These are phyloP conservation scores for Heliangelus exortis DNA, from an alignment of 2,797 vertebrate species.

Conservation along the genomic window DNA sequence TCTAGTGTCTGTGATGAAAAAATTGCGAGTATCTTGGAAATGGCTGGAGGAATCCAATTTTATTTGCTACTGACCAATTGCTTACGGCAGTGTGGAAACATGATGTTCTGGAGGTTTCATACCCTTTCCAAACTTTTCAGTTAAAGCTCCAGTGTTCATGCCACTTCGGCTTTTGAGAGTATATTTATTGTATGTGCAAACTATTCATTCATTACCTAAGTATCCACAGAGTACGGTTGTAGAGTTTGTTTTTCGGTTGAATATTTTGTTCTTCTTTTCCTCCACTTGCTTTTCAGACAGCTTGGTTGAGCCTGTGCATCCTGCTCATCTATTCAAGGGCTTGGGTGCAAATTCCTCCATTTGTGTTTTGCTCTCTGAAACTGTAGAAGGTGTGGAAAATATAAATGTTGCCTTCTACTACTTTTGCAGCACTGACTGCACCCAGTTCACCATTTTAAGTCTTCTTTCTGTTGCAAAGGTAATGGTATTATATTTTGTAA, in stretches of 20 bases:
- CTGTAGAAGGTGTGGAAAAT: not conserved
- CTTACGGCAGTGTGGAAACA: not conserved
- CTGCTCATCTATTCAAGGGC: not conserved
- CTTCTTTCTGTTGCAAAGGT: not conserved
- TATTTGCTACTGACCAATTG: not conserved
- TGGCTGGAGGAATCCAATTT: not conserved
- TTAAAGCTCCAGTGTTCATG: not conserved
- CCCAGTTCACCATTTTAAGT: not conserved
- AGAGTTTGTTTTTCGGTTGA: not conserved
- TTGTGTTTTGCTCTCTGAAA: not conserved
- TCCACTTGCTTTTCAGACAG: not conserved
- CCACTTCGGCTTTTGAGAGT: not conserved
- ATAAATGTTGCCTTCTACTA: not conserved
- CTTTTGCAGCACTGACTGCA: not conserved
- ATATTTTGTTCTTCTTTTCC: not conserved
- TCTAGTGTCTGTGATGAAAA: not conserved
- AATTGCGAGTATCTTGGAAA: not conserved
- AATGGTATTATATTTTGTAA: not conserved
- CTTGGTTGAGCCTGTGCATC: not conserved
- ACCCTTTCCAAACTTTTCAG: constrained; percentile 26
- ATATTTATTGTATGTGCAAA: not conserved
- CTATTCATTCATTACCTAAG: not conserved
- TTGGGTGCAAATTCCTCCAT: not conserved
- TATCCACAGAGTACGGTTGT: not conserved
- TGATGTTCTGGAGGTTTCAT: not conserved